Evolutionary conservation across 2,888 invertebrate species (phyloP).

Genomic region (Blomia tropicalis): DNA sequence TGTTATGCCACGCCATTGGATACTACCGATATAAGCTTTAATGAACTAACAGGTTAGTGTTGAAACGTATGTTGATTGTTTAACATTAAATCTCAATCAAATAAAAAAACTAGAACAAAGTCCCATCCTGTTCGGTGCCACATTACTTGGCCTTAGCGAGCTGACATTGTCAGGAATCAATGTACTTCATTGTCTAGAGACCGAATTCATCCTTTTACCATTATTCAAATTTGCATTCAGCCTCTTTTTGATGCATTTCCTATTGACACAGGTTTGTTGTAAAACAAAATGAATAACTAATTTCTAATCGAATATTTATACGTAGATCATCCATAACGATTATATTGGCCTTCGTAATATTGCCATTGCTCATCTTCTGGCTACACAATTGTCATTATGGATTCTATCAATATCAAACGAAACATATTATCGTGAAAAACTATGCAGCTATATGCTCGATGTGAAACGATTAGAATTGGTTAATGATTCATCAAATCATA

Average conservation of each 20-base stretch:
- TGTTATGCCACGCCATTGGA: slow-evolving; percentile 15
- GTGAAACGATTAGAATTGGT: background rate
- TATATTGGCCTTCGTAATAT: slow-evolving; percentile 21
- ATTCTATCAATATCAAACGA: slow-evolving; percentile 6
- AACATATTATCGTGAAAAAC: background rate
- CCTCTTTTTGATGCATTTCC: slow-evolving; percentile 24
- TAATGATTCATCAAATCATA: background rate
- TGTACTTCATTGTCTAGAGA: slow-evolving; percentile 17
- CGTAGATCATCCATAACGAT: slow-evolving; percentile 12
- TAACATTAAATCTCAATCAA: background rate
- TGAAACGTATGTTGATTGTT: background rate
- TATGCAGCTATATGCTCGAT: slow-evolving; percentile 10
- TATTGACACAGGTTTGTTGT: slow-evolving; percentile 20
- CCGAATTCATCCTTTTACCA: slow-evolving; percentile 22
- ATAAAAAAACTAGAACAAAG: slow-evolving; percentile 20
- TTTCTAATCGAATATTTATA: background rate
- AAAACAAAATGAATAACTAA: background rate
- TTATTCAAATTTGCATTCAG: slow-evolving; percentile 22
- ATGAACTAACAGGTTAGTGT: slow-evolving; percentile 7
- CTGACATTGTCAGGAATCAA: slow-evolving; percentile 20
- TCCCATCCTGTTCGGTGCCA: slow-evolving; percentile 23
- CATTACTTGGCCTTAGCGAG: slow-evolving; percentile 22
- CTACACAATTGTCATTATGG: slow-evolving; percentile 25
- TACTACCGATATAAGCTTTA: background rate
- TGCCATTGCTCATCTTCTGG: slow-evolving; percentile 24